Evolutionary conservation across 2,888 invertebrate genomes (phyloP).

Genomic region (Synergus gifuensis): DNA sequence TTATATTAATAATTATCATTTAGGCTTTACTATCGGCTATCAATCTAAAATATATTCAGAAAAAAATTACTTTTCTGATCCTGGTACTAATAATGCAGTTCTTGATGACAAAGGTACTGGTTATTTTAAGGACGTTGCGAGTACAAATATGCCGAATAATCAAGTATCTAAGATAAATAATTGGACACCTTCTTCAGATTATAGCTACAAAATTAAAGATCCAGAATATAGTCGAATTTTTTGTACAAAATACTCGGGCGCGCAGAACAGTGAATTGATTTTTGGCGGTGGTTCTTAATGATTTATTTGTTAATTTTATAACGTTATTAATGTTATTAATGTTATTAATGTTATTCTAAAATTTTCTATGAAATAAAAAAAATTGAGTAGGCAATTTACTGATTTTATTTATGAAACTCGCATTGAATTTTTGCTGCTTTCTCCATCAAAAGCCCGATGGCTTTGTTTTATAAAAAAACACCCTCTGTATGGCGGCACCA

Average conservation of each 20-base stretch:
- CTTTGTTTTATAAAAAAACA: slow-evolving; percentile 10
- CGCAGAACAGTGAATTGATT: neutral
- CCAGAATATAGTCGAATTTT: neutral
- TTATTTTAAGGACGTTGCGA: neutral
- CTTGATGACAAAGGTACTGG: too few relatives aligned
- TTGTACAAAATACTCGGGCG: neutral
- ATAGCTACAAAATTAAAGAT: neutral
- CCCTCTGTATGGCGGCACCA: neutral
- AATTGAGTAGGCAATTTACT: neutral
- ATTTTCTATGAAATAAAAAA: neutral
- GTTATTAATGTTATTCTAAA: neutral
- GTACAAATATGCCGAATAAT: neutral
- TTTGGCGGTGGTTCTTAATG: neutral
- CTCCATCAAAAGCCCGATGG: slow-evolving; percentile 1
- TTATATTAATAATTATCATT: neutral
- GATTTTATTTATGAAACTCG: neutral
- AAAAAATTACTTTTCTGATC: neutral
- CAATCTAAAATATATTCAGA: neutral
- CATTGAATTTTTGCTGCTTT: neutral
- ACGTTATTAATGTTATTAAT: too few relatives aligned
- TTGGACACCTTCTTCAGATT: neutral
- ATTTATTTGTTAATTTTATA: neutral
- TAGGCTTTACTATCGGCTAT: neutral
- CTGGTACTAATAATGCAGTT: too few relatives aligned
- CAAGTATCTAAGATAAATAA: neutral